phyloP scores from a whole-genome alignment of 1,140 invertebrate genomes.

The Aphaenogaster ashmeadi region DNA sequence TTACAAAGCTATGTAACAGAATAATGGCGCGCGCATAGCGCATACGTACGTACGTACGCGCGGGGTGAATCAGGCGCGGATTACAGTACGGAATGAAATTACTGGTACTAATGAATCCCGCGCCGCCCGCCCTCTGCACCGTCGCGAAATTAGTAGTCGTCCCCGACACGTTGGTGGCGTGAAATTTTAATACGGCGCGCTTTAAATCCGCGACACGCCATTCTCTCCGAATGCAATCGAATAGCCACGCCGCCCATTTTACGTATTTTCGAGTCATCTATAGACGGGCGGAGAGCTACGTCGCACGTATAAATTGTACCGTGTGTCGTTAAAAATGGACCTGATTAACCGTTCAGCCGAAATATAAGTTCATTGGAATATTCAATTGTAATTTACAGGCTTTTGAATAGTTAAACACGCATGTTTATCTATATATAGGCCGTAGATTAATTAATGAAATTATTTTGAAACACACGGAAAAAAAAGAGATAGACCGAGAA shows the following conservation, averaged over 20 bases:
- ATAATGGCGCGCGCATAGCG: slow-evolving; percentile 60
- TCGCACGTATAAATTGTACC: neutral
- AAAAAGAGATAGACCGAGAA: neutral
- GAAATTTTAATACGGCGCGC: slow-evolving; percentile 63
- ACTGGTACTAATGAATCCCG: slow-evolving; percentile 65
- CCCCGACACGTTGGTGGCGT: slow-evolving; percentile 55
- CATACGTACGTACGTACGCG: slow-evolving; percentile 52
- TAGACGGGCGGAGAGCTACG: neutral
- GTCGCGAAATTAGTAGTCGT: slow-evolving; percentile 60
- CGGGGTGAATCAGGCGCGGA: slow-evolving; percentile 62
- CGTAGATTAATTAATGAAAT: neutral
- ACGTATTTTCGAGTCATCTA: neutral
- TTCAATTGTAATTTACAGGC: neutral
- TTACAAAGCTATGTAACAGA: slow-evolving; percentile 62
- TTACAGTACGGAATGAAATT: slow-evolving; percentile 66
- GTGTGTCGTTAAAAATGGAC: slow-evolving; percentile 8
- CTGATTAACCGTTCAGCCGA: slow-evolving; percentile 9
- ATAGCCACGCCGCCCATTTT: slow-evolving; percentile 25
- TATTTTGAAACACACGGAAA: neutral
- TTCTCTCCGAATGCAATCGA: slow-evolving; percentile 49
- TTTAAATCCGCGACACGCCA: slow-evolving; percentile 50
- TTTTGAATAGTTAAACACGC: neutral
- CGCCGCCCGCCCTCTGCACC: slow-evolving; percentile 36
- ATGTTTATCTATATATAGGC: neutral
- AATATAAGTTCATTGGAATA: neutral